A percentile compares a stretch with the other conserved stretches of the same genome.
These are phyloP conservation scores for Hydra vulgaris DNA, from an alignment of 30 jellyfish, hydroid and myxozoan genomes.

Conservation along the genomic window DNA sequence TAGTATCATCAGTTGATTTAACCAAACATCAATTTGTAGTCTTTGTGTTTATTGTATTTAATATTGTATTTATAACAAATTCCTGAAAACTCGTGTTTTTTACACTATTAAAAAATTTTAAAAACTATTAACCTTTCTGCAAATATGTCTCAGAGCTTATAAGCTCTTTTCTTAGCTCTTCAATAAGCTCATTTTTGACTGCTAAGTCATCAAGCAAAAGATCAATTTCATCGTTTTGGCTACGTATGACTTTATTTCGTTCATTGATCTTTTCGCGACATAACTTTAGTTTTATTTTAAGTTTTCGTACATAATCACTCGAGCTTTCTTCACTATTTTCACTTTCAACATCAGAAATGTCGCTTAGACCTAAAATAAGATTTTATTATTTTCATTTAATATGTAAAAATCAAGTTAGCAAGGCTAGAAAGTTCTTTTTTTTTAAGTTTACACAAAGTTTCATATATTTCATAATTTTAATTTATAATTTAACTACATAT, in stretches of 20 bases:
- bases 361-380: too few species aligned
- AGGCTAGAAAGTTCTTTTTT: too few species aligned
- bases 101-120: background rate
- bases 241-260: constrained; percentile 12
- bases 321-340: background rate
- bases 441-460: too few species aligned
- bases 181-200: background rate
- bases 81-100: too few species aligned
- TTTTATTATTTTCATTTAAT: too few species aligned
- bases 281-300: constrained; percentile 17
- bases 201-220: constrained; percentile 18
- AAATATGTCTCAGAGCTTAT: background rate
- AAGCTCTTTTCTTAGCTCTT: background rate
- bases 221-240: constrained; percentile 28
- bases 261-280: constrained; percentile 18
- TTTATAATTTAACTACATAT: too few species aligned
- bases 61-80: too few species aligned
- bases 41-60: too few species aligned
- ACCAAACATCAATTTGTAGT: too few species aligned
- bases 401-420: too few species aligned
- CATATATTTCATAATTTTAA: too few species aligned
- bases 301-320: constrained; percentile 1
- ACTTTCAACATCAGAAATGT: constrained; percentile 19
- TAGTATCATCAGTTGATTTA: too few species aligned
- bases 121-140: background rate